phyloP scores from a whole-genome alignment of 2,888 invertebrate genomes.

The Lagria hirta region DNA sequence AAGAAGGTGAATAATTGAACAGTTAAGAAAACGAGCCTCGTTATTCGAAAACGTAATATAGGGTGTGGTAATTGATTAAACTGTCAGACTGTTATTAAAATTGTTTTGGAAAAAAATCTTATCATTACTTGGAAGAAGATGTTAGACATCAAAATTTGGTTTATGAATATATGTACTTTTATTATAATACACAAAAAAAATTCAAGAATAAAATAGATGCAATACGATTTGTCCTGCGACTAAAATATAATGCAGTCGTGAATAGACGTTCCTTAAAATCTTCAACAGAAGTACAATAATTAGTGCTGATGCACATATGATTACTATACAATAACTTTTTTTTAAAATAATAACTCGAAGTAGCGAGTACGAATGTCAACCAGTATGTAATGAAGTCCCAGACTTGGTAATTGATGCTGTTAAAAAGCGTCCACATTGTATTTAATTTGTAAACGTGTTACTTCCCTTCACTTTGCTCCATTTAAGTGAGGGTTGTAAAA shows the following conservation, averaged over 20 bases:
- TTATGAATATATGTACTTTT: no score
- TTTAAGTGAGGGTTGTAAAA: conserved; percentile 23
- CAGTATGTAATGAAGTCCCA: conserved; percentile 25
- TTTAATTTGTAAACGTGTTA: conserved; percentile 23
- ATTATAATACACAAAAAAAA: no score
- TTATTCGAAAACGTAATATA: conserved; percentile 15
- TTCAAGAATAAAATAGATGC: no score
- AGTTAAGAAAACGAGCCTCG: conserved; percentile 20
- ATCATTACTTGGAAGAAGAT: no score
- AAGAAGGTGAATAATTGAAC: conserved; percentile 18
- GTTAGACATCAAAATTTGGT: no score
- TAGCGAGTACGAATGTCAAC: conserved; percentile 13
- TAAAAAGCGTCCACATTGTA: conserved; percentile 20
- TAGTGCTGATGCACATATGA: no score
- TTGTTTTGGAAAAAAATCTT: conserved; percentile 4
- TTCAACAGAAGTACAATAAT: no score
- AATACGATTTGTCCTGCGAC: no score
- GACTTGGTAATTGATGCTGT: conserved; percentile 12
- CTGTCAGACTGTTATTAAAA: conserved; percentile 18
- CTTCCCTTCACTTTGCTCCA: conserved; percentile 11
- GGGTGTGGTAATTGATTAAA: conserved; percentile 18
- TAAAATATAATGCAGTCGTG: no score
- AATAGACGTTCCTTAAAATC: no score
- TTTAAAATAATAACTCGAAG: no score
- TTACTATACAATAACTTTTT: no score